Evolutionary conservation across 2,113 vertebrate genomes (phyloP).

Genomic region (Dasypus novemcinctus): DNA sequence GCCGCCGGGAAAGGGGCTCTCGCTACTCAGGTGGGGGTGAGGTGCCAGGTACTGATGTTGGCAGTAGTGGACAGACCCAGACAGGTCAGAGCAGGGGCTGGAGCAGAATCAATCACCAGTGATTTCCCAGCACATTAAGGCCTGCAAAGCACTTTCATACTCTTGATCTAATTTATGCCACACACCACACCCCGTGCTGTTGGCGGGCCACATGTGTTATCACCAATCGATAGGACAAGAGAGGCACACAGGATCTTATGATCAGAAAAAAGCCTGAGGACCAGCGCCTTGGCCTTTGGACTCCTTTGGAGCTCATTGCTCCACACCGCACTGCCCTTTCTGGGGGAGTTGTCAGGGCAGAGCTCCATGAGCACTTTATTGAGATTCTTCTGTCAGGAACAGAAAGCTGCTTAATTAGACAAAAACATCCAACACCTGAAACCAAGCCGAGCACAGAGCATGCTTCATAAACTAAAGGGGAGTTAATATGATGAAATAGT

Average conservation of each 20-base stretch:
- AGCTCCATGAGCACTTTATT: not conserved
- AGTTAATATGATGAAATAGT: not conserved
- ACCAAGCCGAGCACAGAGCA: not conserved
- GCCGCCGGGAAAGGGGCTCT: not conserved
- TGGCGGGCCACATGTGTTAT: not conserved
- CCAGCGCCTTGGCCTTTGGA: not conserved
- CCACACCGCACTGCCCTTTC: not conserved
- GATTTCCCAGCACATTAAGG: not conserved
- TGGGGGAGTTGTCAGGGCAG: not conserved
- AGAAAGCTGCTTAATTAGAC: not conserved
- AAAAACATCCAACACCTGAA: not conserved
- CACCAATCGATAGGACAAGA: not conserved
- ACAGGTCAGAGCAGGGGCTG: not conserved
- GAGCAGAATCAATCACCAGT: not conserved
- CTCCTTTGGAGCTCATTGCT: not conserved
- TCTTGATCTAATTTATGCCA: not conserved
- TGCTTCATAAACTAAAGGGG: not conserved
- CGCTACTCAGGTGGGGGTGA: not conserved
- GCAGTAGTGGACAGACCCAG: not conserved
- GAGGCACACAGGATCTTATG: rapidly evolving
- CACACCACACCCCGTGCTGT: too few relatives aligned
- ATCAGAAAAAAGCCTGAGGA: not conserved
- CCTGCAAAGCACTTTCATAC: not conserved
- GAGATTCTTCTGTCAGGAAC: not conserved
- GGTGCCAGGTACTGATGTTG: not conserved